These are phyloP conservation scores for Penaeus japonicus DNA, from an alignment of 1,140 invertebrate genomes.

Conservation along the genomic window DNA sequence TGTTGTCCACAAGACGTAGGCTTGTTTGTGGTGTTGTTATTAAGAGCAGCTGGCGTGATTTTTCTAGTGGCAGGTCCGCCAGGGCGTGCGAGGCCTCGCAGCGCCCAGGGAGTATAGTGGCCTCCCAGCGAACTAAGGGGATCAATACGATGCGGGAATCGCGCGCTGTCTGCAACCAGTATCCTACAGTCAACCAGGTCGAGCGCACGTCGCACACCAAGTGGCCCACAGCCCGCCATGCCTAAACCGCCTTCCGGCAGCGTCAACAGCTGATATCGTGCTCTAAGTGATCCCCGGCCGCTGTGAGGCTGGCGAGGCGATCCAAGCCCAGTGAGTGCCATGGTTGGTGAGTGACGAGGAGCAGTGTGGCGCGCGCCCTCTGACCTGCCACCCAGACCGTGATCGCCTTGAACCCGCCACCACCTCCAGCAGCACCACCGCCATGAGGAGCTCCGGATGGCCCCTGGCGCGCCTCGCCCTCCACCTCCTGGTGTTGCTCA, in stretches of 20 bases:
- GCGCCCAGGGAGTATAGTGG: conserved; percentile 14
- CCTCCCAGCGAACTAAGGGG: neutral
- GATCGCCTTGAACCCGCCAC: conserved; percentile 31
- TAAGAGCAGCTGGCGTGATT: conserved; percentile 52
- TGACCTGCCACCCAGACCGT: neutral
- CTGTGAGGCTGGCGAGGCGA: conserved; percentile 44
- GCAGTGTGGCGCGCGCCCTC: conserved; percentile 33
- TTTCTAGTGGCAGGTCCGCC: conserved; percentile 36
- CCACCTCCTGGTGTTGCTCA: conserved; percentile 45
- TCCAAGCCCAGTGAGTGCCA: conserved; percentile 35
- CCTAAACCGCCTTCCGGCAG: conserved; percentile 34
- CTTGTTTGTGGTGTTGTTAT: conserved; percentile 37
- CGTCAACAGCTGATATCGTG: conserved; percentile 45
- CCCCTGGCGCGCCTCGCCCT: conserved; percentile 51
- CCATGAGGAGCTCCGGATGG: conserved; percentile 50
- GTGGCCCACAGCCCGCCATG: conserved; percentile 46
- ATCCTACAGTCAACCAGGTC: conserved; percentile 30
- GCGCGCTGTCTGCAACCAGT: conserved; percentile 25
- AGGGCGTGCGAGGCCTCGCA: conserved; percentile 25
- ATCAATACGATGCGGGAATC: conserved; percentile 26
- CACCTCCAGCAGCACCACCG: conserved; percentile 31
- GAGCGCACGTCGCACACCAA: conserved; percentile 38
- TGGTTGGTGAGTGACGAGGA: conserved; percentile 49
- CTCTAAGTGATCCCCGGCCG: conserved; percentile 40
- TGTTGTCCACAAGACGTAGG: conserved; percentile 1